Percentiles rank a stretch among this genome's conserved stretches.
phyloP scores from a whole-genome alignment of 2,797 vertebrate species.

The Tolypeutes matacus region DNA sequence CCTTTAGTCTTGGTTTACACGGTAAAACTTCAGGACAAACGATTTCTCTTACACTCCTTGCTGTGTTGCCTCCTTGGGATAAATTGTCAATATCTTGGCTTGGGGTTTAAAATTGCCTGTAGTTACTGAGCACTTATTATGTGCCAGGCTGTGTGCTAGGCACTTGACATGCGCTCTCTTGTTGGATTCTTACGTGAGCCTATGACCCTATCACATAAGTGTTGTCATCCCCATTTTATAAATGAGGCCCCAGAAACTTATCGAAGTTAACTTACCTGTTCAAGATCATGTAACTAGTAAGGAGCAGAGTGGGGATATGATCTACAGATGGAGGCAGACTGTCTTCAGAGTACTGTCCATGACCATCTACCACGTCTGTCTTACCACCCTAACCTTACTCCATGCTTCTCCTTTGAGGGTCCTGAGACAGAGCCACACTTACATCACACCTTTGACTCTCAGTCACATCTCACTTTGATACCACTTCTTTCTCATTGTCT shows the following conservation, averaged over 20 bases:
- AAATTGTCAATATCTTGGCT: not conserved
- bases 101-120: not conserved
- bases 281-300: not conserved
- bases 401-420: fast-evolving
- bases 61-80: not conserved
- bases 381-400: fast-evolving
- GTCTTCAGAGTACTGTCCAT: not conserved
- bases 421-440: too few species aligned
- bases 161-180: not conserved
- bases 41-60: not conserved
- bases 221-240: not conserved
- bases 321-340: not conserved
- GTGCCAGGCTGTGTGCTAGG: too few species aligned
- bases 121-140: not conserved
- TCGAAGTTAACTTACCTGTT: not conserved
- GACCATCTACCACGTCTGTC: too few species aligned
- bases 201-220: fast-evolving
- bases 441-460: fast-evolving
- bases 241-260: not conserved
- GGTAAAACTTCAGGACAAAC: not conserved
- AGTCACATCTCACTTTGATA: fast-evolving
- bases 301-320: not conserved
- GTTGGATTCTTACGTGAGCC: not conserved
- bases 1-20: not conserved
- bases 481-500: not conserved